Evolutionary conservation across 2,888 invertebrate species (phyloP).

Genomic region (Caenorhabditis sulstoni): DNA sequence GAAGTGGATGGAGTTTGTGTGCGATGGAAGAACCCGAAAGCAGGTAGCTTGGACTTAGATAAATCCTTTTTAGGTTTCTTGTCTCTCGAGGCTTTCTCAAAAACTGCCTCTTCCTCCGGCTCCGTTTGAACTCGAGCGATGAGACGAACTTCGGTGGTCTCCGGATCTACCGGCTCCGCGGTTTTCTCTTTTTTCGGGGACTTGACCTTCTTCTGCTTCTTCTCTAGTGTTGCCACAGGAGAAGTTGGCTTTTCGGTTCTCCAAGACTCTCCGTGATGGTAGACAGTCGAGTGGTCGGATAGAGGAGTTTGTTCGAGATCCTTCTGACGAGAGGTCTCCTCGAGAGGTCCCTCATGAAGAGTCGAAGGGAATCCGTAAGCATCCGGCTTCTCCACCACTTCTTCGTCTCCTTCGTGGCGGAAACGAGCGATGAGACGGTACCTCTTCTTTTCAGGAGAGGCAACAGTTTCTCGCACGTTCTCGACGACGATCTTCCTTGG

Average conservation of each 20-base stretch:
- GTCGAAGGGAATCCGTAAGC: constrained; percentile 17
- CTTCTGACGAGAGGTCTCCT: constrained; percentile 7
- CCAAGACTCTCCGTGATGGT: constrained; percentile 48
- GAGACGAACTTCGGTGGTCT: constrained; percentile 20
- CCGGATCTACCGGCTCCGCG: constrained; percentile 34
- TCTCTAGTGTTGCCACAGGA: constrained; percentile 1
- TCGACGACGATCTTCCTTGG: constrained; percentile 8
- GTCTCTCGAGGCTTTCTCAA: background rate
- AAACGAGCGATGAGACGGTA: constrained; percentile 23
- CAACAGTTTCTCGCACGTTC: background rate
- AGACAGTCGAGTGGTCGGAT: constrained; percentile 32
- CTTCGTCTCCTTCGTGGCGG: constrained; percentile 57
- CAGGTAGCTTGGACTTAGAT: constrained; percentile 34
- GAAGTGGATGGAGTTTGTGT: constrained; percentile 6
- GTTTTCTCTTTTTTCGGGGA: constrained; percentile 36
- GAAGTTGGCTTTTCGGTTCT: constrained; percentile 10
- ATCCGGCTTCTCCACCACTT: constrained; percentile 35
- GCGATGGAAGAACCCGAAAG: constrained; percentile 45
- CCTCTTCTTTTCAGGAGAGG: constrained; percentile 4
- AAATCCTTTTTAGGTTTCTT: constrained; percentile 26
- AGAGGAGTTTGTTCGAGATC: constrained; percentile 47
- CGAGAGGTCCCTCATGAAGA: constrained; percentile 28
- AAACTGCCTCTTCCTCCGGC: background rate
- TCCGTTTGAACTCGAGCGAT: constrained; percentile 18
- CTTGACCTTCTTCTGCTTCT: constrained; percentile 39